Evolutionary conservation across 2,113 vertebrate species (phyloP), one percentile per base, ranked within the genome.

Genomic region (Bothrops jararaca): DNA sequence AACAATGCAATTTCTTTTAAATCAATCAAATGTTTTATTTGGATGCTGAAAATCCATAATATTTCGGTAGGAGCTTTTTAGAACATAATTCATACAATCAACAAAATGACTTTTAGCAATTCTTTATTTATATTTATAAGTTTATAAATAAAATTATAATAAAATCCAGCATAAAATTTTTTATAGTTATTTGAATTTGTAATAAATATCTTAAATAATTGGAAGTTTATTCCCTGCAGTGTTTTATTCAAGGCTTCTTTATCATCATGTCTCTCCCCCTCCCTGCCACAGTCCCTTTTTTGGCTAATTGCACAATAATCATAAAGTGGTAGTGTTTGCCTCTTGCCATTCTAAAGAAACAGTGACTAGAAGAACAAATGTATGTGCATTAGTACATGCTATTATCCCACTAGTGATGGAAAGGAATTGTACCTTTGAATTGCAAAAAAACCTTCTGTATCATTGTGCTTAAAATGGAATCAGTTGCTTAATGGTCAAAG

Each of bases 341-440:
- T 94, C 95, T 96, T 95, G 56, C 45, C 88, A 94, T 93, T 95
- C 93, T 93, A 93, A 95, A 85, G 39, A 91, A 95, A 95, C 94
- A 91, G 93, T 90, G 48, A 93, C 93, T 95, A 95, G 95, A 96
- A 94, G 96, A 97, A 96, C 94, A 96, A 96, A 95, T 95, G 90
- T 52, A 74, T 95, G 94, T 96, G 94, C 96, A 96, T 97, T 97
- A 96, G 91, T 87, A 93, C 92, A 85, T 96, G 93, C 92, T 96
- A 96, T 97, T 97, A 96, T 96, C 92, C 96, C 95, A 96, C 96
- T 96, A 96, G 88, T 11, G 91, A 85, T 88, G 50, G 92, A 88
- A 95, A 96, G 91, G 95, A 96, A 96, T 96, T 88, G 93, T 93
- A 96, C 86, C 90, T 96, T 96, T 96, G 95, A 95, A 96, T 96